Percentiles rank a stretch among this genome's conserved stretches.
Conservation (phyloP, 2,113 vertebrate genomes). For the Pseudopipra pipra region DNA sequence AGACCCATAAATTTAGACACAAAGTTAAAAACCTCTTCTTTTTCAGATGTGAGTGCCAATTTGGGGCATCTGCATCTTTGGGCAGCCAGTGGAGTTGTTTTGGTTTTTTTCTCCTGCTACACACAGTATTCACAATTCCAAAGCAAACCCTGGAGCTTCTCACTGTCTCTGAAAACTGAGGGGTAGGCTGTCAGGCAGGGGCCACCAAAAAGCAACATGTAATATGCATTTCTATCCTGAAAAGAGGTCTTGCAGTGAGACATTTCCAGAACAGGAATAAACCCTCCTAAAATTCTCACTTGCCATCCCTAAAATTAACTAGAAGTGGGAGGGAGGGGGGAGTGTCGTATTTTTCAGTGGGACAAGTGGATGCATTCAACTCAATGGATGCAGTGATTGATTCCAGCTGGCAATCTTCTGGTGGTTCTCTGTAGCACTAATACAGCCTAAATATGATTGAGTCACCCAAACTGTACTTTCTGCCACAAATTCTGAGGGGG, state of each 20-base stretch:
- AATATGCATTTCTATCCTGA: not conserved
- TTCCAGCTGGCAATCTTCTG: not conserved
- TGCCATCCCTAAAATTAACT: not conserved
- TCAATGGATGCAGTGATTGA: not conserved
- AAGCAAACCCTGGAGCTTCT: not conserved
- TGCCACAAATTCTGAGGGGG: not conserved
- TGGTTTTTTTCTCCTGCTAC: not conserved
- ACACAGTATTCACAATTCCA: not conserved
- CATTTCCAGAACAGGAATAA: not conserved
- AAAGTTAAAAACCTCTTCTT: not conserved
- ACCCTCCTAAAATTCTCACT: not conserved
- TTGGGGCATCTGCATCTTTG: not conserved
- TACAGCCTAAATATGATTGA: not conserved
- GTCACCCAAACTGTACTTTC: not conserved
- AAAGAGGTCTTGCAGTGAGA: not conserved
- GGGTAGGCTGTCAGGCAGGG: not conserved
- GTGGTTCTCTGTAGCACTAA: not conserved
- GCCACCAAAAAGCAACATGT: not conserved
- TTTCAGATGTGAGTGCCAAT: not conserved
- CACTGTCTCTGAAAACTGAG: not conserved
- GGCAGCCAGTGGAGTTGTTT: not conserved
- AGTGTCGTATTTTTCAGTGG: not conserved
- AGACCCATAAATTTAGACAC: not conserved
- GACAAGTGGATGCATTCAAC: not conserved
- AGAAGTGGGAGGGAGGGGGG: not conserved